These are phyloP conservation scores for Paedocypris micromegethes DNA, from an alignment of 2,797 vertebrate species.

Conservation along the genomic window DNA sequence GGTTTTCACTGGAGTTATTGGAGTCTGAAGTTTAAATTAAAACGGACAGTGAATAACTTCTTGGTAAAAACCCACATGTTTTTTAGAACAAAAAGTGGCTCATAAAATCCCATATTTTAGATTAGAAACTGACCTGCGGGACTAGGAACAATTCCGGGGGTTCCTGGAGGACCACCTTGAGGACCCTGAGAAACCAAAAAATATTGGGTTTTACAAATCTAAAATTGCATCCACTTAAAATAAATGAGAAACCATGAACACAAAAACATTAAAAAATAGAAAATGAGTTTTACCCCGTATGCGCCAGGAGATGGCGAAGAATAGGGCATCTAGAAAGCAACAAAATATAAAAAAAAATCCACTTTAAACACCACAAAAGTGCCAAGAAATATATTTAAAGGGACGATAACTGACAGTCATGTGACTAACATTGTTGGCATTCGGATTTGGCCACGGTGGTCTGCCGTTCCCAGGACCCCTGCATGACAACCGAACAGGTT, in stretches of 20 bases:
- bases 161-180: constrained; percentile 95
- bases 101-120: neutral
- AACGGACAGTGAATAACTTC: too few relatives aligned
- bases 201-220: neutral
- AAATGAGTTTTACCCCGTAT: constrained; percentile 83
- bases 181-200: constrained; percentile 73
- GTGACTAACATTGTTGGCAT: constrained; percentile 94
- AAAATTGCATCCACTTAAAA: neutral
- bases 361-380: too few relatives aligned
- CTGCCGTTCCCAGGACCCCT: constrained; percentile 93
- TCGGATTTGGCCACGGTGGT: constrained; percentile 96
- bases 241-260: too few relatives aligned
- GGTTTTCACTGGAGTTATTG: constrained; percentile 99
- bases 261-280: neutral
- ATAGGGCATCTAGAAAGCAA: constrained; percentile 86
- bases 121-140: constrained; percentile 79
- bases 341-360: constrained; percentile 33
- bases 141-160: constrained; percentile 94
- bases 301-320: constrained; percentile 97
- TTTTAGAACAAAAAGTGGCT: too few relatives aligned
- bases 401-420: constrained; percentile 8
- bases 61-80: too few relatives aligned
- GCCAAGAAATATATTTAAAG: too few relatives aligned
- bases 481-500: constrained; percentile 9
- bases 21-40: constrained; percentile 73